phyloP scores from a whole-genome alignment of 92 coral and sea anemone genomes.

The Anthopleura xanthogrammica region DNA sequence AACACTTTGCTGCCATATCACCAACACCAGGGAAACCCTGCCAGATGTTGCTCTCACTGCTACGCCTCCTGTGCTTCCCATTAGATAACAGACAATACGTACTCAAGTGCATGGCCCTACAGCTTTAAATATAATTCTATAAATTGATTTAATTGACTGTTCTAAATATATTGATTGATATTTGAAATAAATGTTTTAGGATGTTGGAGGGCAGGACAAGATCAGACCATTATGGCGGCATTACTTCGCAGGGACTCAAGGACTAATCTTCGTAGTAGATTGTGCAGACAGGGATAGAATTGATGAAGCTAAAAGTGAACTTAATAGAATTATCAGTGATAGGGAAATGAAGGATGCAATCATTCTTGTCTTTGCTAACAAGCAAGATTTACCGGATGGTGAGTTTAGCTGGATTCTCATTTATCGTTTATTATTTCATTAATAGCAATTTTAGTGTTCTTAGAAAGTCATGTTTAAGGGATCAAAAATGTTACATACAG shows the following conservation, averaged over 20 bases:
- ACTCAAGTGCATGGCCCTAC: too few species aligned
- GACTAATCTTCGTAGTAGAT: conserved; percentile 91
- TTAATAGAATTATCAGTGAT: conserved; percentile 84
- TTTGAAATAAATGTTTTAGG: conserved; percentile 38
- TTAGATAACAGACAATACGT: too few species aligned
- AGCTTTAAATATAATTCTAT: too few species aligned
- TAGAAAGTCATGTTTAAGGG: too few species aligned
- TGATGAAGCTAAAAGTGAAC: conserved; percentile 90
- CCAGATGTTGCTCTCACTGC: too few species aligned
- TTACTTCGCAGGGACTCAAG: conserved; percentile 93
- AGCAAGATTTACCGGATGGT: conserved; percentile 98
- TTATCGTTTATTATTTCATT: too few species aligned
- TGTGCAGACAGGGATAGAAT: conserved; percentile 92
- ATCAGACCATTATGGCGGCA: conserved; percentile 98
- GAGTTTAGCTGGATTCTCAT: conserved; percentile 18
- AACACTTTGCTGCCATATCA: too few species aligned
- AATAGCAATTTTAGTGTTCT: too few species aligned
- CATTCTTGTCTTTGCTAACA: conserved; percentile 90
- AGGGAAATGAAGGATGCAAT: conserved; percentile 96
- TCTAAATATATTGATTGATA: background rate
- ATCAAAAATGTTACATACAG: too few species aligned
- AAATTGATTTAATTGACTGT: background rate
- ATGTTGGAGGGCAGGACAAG: conserved; percentile 98
- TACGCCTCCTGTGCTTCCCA: too few species aligned
- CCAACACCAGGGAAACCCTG: too few species aligned